Evolutionary conservation across 2,888 invertebrate genomes (phyloP).

Genomic region (Sycophila texana): DNA sequence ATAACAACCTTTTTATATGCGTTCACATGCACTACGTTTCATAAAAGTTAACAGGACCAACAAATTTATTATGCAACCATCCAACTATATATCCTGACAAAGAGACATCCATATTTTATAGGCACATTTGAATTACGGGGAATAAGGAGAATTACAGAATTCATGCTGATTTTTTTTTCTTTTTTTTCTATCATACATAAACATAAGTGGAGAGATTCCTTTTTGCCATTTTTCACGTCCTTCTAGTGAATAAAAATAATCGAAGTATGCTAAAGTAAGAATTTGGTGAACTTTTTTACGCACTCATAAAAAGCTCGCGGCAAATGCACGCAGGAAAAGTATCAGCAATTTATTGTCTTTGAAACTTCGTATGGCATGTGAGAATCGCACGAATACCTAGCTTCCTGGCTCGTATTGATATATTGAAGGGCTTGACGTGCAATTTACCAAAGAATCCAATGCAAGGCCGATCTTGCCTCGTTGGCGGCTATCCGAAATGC

Average conservation of each 20-base stretch:
- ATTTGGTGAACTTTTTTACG: not conserved
- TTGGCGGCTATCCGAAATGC: not conserved
- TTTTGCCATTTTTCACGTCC: too few species aligned
- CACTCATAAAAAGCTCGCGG: not conserved
- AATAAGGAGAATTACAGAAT: constrained; percentile 3
- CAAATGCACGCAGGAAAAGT: not conserved
- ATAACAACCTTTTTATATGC: not conserved
- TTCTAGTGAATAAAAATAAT: too few species aligned
- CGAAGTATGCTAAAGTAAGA: not conserved
- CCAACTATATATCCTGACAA: not conserved
- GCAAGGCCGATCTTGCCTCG: not conserved
- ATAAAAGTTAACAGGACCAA: not conserved
- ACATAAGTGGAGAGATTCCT: too few species aligned
- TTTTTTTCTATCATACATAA: too few species aligned
- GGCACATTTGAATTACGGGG: too few species aligned
- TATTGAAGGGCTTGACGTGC: not conserved
- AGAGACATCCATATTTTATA: not conserved
- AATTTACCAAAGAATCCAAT: constrained; percentile 9
- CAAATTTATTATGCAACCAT: not conserved
- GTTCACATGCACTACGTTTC: not conserved
- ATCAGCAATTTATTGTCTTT: constrained; percentile 5
- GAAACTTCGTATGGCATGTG: too few species aligned
- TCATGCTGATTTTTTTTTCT: too few species aligned
- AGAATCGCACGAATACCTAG: too few species aligned
- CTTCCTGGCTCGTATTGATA: too few species aligned